Conservation (phyloP, 2,888 invertebrate genomes). For the Thymelicus sylvestris region DNA sequence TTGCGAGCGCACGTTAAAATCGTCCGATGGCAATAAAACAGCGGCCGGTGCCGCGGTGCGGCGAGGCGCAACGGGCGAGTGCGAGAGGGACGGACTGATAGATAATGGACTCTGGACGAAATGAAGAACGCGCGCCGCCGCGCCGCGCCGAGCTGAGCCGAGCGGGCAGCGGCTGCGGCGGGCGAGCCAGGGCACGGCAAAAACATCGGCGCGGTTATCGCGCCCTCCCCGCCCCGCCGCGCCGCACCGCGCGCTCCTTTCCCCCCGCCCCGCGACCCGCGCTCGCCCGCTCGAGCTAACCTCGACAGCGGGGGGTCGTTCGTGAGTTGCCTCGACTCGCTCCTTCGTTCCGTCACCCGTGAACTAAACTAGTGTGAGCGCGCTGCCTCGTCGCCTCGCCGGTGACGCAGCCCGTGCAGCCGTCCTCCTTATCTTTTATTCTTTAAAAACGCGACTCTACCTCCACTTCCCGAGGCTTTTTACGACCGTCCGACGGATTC, state of each 20-base stretch:
- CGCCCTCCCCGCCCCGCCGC: conserved; percentile 49
- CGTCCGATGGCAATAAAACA: conserved; percentile 84
- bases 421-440: conserved; percentile 47
- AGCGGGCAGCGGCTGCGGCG: conserved; percentile 41
- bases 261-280: conserved; percentile 57
- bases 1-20: conserved; percentile 85
- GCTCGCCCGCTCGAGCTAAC: conserved; percentile 76
- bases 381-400: conserved; percentile 54
- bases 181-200: conserved; percentile 81
- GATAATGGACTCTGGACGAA: conserved; percentile 83
- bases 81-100: conserved; percentile 73
- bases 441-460: conserved; percentile 59
- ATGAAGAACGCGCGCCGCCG: conserved; percentile 81
- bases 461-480: conserved; percentile 72
- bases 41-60: conserved; percentile 83
- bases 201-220: conserved; percentile 83
- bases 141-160: conserved; percentile 68
- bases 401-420: conserved; percentile 17
- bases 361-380: conserved; percentile 54
- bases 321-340: conserved; percentile 66
- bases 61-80: conserved; percentile 63
- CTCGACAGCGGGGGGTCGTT: conserved; percentile 82
- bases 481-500: conserved; percentile 66
- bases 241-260: conserved; percentile 44
- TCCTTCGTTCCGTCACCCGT: conserved; percentile 57